These are phyloP conservation scores for Grallaria varia DNA, from an alignment of 2,113 vertebrate genomes.

Conservation along the genomic window DNA sequence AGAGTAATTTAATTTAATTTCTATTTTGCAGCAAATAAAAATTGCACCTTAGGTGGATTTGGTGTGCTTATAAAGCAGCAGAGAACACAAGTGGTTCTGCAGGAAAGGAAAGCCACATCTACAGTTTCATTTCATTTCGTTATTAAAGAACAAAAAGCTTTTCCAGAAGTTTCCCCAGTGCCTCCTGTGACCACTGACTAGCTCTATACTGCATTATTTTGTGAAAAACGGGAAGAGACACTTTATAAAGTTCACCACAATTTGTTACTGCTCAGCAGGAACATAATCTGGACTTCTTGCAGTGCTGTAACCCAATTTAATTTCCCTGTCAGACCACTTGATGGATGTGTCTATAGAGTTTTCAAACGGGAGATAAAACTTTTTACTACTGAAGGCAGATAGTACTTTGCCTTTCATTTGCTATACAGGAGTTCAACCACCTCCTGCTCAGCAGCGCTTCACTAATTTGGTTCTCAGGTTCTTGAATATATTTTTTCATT, in stretches of 20 bases:
- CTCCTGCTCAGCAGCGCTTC: not conserved
- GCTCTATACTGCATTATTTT: not conserved
- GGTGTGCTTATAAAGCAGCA: not conserved
- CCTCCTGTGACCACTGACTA: not conserved
- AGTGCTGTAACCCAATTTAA: slow-evolving; percentile 60
- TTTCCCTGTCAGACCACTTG: slow-evolving; percentile 63
- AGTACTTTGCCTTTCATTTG: not conserved
- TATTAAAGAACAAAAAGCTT: not conserved
- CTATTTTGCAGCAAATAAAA: not conserved
- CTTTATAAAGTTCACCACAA: not conserved
- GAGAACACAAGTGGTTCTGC: not conserved
- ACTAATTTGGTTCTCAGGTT: not conserved
- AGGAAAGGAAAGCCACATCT: not conserved
- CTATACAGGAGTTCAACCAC: not conserved
- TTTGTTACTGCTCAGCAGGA: slow-evolving; percentile 51
- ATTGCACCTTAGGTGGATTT: not conserved
- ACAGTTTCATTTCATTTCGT: not conserved
- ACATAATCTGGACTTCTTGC: slow-evolving; percentile 49
- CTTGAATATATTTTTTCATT: not conserved
- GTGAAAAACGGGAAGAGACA: slow-evolving; percentile 17
- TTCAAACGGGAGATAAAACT: slow-evolving; percentile 58
- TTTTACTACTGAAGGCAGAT: not conserved
- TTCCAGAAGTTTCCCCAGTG: not conserved
- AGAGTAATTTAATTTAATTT: not conserved
- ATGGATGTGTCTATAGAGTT: slow-evolving; percentile 46